phyloP scores from a whole-genome alignment of 2,113 vertebrate genomes.

The Psittacula cyanocephala region DNA sequence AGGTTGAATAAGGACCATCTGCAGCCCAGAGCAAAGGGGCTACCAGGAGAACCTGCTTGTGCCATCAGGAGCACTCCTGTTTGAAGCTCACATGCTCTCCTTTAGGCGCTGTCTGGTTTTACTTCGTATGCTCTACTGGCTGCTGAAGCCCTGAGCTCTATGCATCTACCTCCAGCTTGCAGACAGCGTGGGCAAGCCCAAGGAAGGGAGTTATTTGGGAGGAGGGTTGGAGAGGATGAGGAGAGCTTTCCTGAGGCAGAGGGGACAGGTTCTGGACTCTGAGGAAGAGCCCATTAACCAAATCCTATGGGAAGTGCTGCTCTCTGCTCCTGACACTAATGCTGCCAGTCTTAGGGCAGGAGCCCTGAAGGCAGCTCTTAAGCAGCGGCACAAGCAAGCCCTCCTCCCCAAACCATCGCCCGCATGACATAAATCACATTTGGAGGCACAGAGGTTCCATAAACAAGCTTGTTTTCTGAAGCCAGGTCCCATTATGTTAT shows the following conservation, averaged over 20 bases:
- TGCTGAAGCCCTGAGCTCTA: neutral
- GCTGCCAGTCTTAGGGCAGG: neutral
- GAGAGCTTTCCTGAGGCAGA: neutral
- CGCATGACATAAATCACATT: neutral
- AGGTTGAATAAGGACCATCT: slow-evolving; percentile 56
- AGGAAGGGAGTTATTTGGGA: neutral
- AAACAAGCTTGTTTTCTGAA: slow-evolving; percentile 54
- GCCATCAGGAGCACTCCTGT: neutral
- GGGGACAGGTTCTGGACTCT: neutral
- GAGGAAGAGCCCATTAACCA: neutral
- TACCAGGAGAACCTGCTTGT: slow-evolving; percentile 8
- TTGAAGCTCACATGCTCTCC: neutral
- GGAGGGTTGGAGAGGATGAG: neutral
- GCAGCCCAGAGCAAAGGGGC: slow-evolving; percentile 32
- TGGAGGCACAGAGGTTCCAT: slow-evolving; percentile 48
- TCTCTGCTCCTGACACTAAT: neutral
- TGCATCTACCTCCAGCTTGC: neutral
- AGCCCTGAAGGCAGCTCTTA: neutral
- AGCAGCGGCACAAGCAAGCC: rapidly evolving
- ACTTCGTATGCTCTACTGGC: neutral
- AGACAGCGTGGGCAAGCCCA: neutral
- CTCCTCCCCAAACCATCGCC: neutral
- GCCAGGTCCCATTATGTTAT: slow-evolving; percentile 60
- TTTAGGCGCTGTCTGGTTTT: neutral
- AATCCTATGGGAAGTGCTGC: neutral